Percentiles rank a stretch among this genome's conserved stretches.
Evolutionary conservation across 2,113 vertebrate genomes (phyloP).

Genomic region (Pardalotus punctatus): DNA sequence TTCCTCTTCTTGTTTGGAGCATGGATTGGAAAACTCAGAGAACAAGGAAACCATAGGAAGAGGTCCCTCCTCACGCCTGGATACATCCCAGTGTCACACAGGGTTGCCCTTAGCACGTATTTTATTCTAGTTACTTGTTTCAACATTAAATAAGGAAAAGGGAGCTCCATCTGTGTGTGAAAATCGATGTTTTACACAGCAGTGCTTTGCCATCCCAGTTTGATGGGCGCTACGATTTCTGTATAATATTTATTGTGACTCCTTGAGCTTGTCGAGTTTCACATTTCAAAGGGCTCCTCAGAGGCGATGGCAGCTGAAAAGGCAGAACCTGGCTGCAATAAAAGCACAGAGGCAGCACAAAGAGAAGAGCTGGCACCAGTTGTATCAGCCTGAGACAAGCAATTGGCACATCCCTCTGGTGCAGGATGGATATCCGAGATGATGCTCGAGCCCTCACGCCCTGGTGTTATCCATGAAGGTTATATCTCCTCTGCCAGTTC

Average conservation of each 20-base stretch:
- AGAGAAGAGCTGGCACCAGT: background rate
- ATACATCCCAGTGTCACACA: background rate
- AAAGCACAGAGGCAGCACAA: background rate
- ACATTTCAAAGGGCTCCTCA: background rate
- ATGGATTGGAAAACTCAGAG: background rate
- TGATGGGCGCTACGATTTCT: background rate
- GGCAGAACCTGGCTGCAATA: background rate
- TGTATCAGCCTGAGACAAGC: background rate
- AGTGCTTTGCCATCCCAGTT: background rate
- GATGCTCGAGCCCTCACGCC: background rate
- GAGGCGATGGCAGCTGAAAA: background rate
- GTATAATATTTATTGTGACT: background rate
- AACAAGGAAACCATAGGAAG: background rate
- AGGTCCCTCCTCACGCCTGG: background rate
- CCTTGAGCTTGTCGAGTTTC: background rate
- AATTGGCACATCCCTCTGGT: accelerated
- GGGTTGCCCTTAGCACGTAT: background rate
- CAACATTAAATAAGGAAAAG: background rate
- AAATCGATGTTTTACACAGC: conserved; percentile 32
- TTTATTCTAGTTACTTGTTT: background rate
- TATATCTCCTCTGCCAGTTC: background rate
- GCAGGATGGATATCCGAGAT: background rate
- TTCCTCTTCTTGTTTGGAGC: background rate
- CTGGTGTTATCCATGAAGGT: background rate
- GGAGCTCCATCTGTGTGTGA: conserved; percentile 15